These are phyloP conservation scores for Rhinoderma darwinii DNA, from an alignment of 2,113 vertebrate species.

Conservation along the genomic window DNA sequence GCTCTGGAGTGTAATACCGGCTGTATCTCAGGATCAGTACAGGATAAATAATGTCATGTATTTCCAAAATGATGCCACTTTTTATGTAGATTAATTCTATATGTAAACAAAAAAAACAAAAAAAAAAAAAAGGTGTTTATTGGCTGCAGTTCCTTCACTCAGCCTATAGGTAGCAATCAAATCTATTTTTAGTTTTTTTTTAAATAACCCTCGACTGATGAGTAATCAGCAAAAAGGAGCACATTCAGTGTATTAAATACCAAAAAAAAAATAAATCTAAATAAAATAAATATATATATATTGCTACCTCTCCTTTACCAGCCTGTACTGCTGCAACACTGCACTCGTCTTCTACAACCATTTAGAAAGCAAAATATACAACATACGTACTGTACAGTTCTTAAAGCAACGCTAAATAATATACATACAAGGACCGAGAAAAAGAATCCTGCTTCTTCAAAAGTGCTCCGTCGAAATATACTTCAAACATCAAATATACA, in stretches of 20 bases:
- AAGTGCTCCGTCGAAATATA: conserved; percentile 40
- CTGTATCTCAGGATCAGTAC: not conserved
- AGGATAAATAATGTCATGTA: no score
- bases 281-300: conserved; percentile 7
- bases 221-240: not conserved
- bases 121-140: not conserved
- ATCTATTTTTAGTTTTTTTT: not conserved
- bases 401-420: conserved; percentile 24
- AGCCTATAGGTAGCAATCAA: not conserved
- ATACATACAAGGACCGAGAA: conserved; percentile 27
- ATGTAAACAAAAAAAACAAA: no score
- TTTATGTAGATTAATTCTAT: not conserved
- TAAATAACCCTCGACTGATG: not conserved
- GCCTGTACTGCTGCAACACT: not conserved
- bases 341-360: not conserved
- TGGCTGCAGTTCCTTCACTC: not conserved
- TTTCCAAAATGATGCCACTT: not conserved
- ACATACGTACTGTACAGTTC: conserved; percentile 16
- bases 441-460: conserved; percentile 23
- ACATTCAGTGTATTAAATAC: not conserved
- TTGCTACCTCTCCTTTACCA: not conserved
- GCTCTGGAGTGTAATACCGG: not conserved
- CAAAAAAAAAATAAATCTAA: not conserved
- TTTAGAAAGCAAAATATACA: conserved; percentile 27
- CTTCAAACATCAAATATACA: conserved; percentile 9